Base-by-base conservation (phyloP, 1,140 invertebrate species). In the Papilio polyxenes region DNA sequence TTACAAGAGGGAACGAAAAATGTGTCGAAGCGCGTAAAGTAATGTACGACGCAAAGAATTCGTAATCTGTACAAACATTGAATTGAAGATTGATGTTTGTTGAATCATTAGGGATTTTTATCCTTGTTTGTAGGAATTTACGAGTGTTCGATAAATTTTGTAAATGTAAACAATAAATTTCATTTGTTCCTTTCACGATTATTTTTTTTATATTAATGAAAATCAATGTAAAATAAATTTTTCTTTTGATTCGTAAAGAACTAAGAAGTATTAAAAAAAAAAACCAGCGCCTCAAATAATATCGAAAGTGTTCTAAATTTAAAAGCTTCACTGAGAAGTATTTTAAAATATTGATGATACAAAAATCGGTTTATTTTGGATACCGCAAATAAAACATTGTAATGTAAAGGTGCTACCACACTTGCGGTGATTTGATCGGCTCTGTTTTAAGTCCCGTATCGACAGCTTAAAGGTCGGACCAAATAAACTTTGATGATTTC, bases 1-100 rank as follows among this genome's bases (percentile, higher is more conserved):
- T 59, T 85, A 85, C 84, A 81, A 75, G 75, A 83, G 89, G 88
- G 89, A 88, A 88, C 85, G 84, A 83, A 90, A 90, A 88, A 88
- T 87, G 84, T 88, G 88, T 87, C 86, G 83, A 89, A 82, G 84
- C 79, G 82, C 86, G 88, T 90, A 88, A 89, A 89, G 83, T 87
- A 89, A 89, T 81, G 81, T 81, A 40, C 59, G 44, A 51, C 81
- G 62, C n/a, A 17, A 51, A 40, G 87, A 85, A 88, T 87, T 59
- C 20, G 53, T 85, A 83, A 85, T 84, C 56, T 82, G 80, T 65
- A 65, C 53, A 65, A 81, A 77, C 81, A 78, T 53, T 49, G 53
- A 37, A 53, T 51, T 77, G 75, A 72, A 75, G 72, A 81, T 40
- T 80, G 59, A 53, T 81, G 80, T 74, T 77, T 82, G 78, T 79